Percentiles rank a stretch among this genome's conserved stretches.
Evolutionary conservation across 2,113 vertebrate species (phyloP).

Genomic region (Perognathus longimembris): DNA sequence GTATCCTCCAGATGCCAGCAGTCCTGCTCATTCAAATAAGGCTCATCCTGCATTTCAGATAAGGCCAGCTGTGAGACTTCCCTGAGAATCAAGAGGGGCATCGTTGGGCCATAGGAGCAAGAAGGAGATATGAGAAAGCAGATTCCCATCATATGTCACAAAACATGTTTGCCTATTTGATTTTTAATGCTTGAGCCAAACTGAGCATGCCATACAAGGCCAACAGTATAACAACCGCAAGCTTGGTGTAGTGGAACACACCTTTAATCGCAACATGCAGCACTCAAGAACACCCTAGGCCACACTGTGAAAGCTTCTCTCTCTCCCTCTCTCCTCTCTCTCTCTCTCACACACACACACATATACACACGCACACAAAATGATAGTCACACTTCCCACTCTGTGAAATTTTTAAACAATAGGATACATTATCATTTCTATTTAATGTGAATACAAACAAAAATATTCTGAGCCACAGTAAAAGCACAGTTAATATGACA

Average conservation of each 20-base stretch:
- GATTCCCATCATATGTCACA: background rate
- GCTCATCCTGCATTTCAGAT: too few relatives aligned
- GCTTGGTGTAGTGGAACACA: too few relatives aligned
- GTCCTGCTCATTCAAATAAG: too few relatives aligned
- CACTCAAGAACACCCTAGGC: background rate
- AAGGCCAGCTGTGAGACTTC: too few relatives aligned
- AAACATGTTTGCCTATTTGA: constrained; percentile 28
- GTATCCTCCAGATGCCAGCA: too few relatives aligned
- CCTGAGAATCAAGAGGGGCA: too few relatives aligned
- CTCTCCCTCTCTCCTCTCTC: too few relatives aligned
- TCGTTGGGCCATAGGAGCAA: too few relatives aligned
- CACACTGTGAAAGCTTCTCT: background rate
- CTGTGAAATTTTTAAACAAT: constrained; percentile 13
- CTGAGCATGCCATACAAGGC: background rate
- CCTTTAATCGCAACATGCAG: background rate
- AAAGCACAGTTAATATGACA: constrained; percentile 21
- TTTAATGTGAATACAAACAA: constrained; percentile 5
- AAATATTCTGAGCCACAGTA: background rate
- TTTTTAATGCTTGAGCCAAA: constrained; percentile 20
- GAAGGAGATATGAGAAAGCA: too few relatives aligned
- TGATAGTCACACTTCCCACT: background rate
- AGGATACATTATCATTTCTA: constrained; percentile 6
- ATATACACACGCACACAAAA: background rate
- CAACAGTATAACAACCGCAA: constrained; percentile 19
- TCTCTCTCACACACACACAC: too few relatives aligned